Conservation (phyloP, 1,140 invertebrate genomes). For the Araneus ventricosus region DNA sequence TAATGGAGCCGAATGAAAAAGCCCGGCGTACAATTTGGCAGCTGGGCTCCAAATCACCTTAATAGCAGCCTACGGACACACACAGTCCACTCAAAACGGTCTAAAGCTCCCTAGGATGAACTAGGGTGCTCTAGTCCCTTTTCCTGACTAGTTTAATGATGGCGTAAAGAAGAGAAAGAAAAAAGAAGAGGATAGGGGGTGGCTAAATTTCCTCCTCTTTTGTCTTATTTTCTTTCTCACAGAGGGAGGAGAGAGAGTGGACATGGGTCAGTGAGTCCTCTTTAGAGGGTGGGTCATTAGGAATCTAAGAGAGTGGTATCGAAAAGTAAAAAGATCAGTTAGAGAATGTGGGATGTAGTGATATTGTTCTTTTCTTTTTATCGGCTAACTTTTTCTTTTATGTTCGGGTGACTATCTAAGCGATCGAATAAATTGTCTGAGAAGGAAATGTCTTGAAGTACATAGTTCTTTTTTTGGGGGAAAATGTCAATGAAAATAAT, state of each 20-base stretch:
- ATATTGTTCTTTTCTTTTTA: slow-evolving; percentile 46
- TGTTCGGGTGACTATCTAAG: slow-evolving; percentile 39
- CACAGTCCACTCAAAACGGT: neutral
- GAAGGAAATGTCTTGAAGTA: slow-evolving; percentile 7
- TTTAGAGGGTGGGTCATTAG: slow-evolving; percentile 71
- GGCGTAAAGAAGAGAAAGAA: slow-evolving; percentile 26
- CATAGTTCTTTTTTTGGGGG: neutral
- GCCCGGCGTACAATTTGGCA: slow-evolving; percentile 54
- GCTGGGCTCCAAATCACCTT: slow-evolving; percentile 55
- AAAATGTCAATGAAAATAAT: neutral
- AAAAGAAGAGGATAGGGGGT: neutral
- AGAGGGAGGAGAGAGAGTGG: slow-evolving; percentile 40
- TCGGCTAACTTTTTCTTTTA: slow-evolving; percentile 29
- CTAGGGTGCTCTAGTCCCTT: slow-evolving; percentile 49
- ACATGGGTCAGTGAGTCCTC: slow-evolving; percentile 72
- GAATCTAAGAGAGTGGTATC: slow-evolving; percentile 56
- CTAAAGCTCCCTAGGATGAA: slow-evolving; percentile 23
- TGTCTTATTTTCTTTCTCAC: neutral
- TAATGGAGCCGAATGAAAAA: slow-evolving; percentile 68
- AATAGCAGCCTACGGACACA: slow-evolving; percentile 59
- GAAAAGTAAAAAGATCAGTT: slow-evolving; percentile 65
- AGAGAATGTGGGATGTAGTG: slow-evolving; percentile 50
- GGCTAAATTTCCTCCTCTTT: neutral
- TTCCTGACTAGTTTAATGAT: slow-evolving; percentile 64
- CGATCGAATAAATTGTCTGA: slow-evolving; percentile 15